Conservation (phyloP, 2,888 invertebrate genomes). For the Chymomyza fuscimana region DNA sequence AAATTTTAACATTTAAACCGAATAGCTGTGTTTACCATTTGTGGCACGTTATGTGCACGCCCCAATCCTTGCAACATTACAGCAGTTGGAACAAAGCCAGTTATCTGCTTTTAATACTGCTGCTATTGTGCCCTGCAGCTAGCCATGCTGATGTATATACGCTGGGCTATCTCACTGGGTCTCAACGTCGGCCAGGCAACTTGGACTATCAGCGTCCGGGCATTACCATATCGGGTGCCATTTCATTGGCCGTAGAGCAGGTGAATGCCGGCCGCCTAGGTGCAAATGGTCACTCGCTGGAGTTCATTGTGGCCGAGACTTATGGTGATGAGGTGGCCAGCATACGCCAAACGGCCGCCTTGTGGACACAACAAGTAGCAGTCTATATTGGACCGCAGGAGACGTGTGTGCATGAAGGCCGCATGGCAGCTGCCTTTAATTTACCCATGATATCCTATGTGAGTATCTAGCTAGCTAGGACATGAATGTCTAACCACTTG, state of each 20-base stretch:
- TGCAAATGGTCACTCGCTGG: conserved; percentile 85
- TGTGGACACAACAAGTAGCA: conserved; percentile 91
- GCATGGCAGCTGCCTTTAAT: conserved; percentile 96
- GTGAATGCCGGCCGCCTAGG: conserved; percentile 84
- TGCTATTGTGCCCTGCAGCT: conserved; percentile 22
- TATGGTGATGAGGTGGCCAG: conserved; percentile 93
- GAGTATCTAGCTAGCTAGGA: conserved; percentile 80
- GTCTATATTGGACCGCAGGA: conserved; percentile 93
- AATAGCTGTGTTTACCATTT: conserved; percentile 5
- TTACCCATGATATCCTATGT: conserved; percentile 98
- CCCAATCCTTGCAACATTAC: neutral
- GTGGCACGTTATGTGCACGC: conserved; percentile 32
- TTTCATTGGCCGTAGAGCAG: conserved; percentile 91
- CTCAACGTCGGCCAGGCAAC: conserved; percentile 88
- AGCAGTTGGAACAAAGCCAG: neutral
- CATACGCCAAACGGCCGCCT: conserved; percentile 89
- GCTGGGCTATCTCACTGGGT: conserved; percentile 92
- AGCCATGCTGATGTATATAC: conserved; percentile 84
- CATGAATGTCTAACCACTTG: neutral
- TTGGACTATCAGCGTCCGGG: conserved; percentile 89
- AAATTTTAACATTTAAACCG: neutral
- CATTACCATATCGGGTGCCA: conserved; percentile 87
- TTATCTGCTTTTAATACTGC: conserved; percentile 32
- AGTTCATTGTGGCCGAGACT: conserved; percentile 93
- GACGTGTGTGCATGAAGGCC: conserved; percentile 93